Evolutionary conservation across 2,797 vertebrate genomes (phyloP), one percentile per base, ranked within the genome.

Genomic region (Micropoecilia bifurca): DNA sequence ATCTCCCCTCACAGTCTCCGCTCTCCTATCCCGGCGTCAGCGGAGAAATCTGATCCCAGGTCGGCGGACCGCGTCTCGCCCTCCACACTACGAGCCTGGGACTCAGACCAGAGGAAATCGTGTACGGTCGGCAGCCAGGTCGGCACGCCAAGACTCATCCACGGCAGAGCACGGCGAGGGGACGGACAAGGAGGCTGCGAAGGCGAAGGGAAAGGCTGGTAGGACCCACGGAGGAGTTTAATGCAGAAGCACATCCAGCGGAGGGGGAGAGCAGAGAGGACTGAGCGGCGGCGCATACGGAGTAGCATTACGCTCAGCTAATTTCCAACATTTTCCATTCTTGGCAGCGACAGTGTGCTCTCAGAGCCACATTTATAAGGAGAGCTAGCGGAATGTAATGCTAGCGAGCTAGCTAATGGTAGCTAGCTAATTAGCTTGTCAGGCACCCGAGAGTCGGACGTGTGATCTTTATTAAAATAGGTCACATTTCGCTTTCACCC

Each of bases 311-410:
- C 80, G n/a, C 75, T 75, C 13, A 76, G 87, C 87, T 89, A 66
- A 85, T 92, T 91, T 84, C 85, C 89, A 87, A 88, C 89, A 55
- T 93, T 93, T 91, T 87, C 84, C 79, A 75, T 88, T 80, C 77
- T 71, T 85, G 89, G 90, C 86, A 76, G 85, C 81, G 77, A 43
- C 71, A 82, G 84, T 82, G 89, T 53, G 80, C 82, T 91, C 84
- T 22, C 59, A 36, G 79, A 92, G 92, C 89, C 88, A 83, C 91
- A 84, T 93, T 91, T 88, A 91, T 83, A 84, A 72, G 16, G 82
- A 59, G 89, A 92, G 92, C 92, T 94, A 94, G 93, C 93, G 94
- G 95, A 94, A 95, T 95, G 95, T 94, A 92, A 91, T 91, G 94
- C 92, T 96, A 95, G 85, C 89, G 25, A 18, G 92, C 88, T 90